These are phyloP conservation scores for Tupaia chinensis DNA, from an alignment of 2,113 vertebrate genomes.

Conservation along the genomic window DNA sequence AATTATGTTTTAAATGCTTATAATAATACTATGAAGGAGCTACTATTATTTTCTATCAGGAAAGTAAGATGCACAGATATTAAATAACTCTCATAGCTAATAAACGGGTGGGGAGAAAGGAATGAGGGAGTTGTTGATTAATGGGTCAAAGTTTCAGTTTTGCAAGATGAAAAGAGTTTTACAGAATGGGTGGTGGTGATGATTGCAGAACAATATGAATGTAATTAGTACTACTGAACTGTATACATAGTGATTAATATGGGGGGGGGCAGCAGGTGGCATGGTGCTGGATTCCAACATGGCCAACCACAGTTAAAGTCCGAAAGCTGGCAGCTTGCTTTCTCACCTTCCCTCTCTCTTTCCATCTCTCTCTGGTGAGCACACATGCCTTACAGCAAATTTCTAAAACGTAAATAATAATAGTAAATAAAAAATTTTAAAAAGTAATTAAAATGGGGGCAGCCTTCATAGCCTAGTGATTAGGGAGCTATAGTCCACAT, in stretches of 20 bases:
- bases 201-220: background rate
- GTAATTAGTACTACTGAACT: background rate
- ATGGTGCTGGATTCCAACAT: too few species aligned
- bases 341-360: too few species aligned
- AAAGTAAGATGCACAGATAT: conserved; percentile 11
- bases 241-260: background rate
- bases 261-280: too few species aligned
- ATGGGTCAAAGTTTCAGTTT: background rate
- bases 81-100: background rate
- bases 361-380: too few species aligned
- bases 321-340: too few species aligned
- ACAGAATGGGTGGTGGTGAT: background rate
- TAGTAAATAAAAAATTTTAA: too few species aligned
- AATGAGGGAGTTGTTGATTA: background rate
- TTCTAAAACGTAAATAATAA: too few species aligned
- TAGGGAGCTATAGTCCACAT: too few species aligned
- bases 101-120: background rate
- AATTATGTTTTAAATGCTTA: background rate
- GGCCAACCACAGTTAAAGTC: too few species aligned
- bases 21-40: background rate
- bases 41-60: conserved; percentile 47
- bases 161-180: background rate
- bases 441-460: too few species aligned
- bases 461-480: too few species aligned
- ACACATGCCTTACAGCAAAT: too few species aligned